These are phyloP conservation scores for Margaritifera margaritifera DNA, from an alignment of 2,888 invertebrate genomes.

Conservation along the genomic window DNA sequence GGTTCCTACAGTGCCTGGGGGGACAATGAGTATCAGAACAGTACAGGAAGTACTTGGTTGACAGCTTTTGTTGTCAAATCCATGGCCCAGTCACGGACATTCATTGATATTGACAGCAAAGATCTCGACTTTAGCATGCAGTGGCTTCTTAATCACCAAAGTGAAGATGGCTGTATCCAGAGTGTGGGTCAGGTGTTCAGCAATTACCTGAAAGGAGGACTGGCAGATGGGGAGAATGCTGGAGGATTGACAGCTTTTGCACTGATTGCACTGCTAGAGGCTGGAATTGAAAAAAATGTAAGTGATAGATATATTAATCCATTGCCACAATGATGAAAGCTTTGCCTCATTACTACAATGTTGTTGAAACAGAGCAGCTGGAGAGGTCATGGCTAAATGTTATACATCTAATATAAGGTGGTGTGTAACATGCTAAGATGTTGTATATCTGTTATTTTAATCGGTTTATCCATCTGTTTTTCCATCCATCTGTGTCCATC, in stretches of 20 bases:
- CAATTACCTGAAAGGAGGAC: constrained; percentile 66
- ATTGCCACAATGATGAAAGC: too few relatives aligned
- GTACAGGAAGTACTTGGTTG: constrained; percentile 74
- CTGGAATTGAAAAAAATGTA: constrained; percentile 41
- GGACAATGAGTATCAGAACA: constrained; percentile 32
- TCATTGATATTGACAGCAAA: constrained; percentile 77
- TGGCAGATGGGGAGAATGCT: constrained; percentile 40
- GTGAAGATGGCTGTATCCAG: constrained; percentile 85
- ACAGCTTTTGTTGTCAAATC: constrained; percentile 85
- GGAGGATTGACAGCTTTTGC: constrained; percentile 66
- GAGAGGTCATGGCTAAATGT: too few relatives aligned
- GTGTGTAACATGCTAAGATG: too few relatives aligned
- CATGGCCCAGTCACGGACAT: constrained; percentile 77
- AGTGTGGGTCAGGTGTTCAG: constrained; percentile 74
- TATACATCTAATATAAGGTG: too few relatives aligned
- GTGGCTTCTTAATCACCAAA: constrained; percentile 75
- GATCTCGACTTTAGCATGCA: constrained; percentile 51
- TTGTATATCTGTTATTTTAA: too few relatives aligned
- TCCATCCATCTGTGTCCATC: too few relatives aligned
- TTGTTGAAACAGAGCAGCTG: too few relatives aligned
- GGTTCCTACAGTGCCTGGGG: constrained; percentile 71
- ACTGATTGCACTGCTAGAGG: constrained; percentile 63
- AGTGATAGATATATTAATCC: constrained; percentile 12
- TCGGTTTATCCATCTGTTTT: too few relatives aligned
- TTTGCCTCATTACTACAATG: too few relatives aligned